Base-by-base conservation (phyloP, 2,888 invertebrate genomes). In the Cylloceria caligata region DNA sequence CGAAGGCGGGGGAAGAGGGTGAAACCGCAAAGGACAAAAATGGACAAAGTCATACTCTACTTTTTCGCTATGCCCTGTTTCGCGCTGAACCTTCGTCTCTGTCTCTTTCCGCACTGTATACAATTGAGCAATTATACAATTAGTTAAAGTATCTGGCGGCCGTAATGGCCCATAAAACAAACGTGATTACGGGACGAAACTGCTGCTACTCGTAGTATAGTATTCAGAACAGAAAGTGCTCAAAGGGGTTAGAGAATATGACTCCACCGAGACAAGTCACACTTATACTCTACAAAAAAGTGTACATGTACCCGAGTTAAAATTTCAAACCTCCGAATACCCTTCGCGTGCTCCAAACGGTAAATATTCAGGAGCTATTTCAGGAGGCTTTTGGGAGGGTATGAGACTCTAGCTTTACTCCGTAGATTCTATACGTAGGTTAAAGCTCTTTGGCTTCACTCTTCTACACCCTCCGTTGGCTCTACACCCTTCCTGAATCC, bases 131-230 rank as follows among this genome's bases (percentile, higher is more conserved):
- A 92, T 92, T 92, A 92, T 92, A 91, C 92, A 92, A 92, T 92
- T 92, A 92, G 92, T 89, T 90, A 91, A 91, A 92, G 91, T 92
- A 91, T 91, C 92, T 87, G 88, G 87, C 87, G 87, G 69, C 80
- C 87, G 88, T 90, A 91, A 91, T 89, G 89, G 87, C 87, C 91
- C 91, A 92, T 92, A 92, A 92, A 92, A 90, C 89, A 91, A 92
- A 91, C 88, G 89, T 88, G 87, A 89, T 89, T 89, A 88, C 87
- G 84, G 80, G 60, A 78, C 78, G 72, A 85, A 87, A 84, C 85
- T 84, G 80, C 83, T 60, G 64, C 73, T 74, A 68, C 75, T 64
- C 69, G 19, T 52, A 68, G 65, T 62, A 74, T 52, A 68, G 65
- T 62, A 74, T 77, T 65, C 67, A 71, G 83, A 67, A 45, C 57